These are phyloP conservation scores for Ophonus ardosiacus DNA, from an alignment of 2,888 invertebrate species.

Conservation along the genomic window DNA sequence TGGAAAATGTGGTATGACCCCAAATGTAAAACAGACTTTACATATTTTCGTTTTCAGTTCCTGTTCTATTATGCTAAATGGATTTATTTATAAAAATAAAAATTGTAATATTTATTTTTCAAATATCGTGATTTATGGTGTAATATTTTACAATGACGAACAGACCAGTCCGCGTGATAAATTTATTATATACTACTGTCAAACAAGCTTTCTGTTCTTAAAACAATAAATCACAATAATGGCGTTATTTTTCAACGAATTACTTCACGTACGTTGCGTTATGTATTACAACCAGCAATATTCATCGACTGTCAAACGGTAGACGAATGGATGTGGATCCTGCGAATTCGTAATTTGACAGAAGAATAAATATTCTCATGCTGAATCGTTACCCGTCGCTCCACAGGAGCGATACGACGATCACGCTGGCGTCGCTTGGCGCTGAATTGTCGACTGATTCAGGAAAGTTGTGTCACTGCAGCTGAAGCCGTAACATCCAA, in stretches of 20 bases:
- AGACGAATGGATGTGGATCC: constrained; percentile 31
- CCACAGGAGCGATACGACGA: background rate
- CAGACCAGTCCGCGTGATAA: too few relatives aligned
- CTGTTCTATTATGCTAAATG: too few relatives aligned
- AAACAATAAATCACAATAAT: constrained; percentile 30
- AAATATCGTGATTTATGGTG: too few relatives aligned
- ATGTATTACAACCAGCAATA: background rate
- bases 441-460: constrained; percentile 17
- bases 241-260: background rate
- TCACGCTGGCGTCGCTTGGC: background rate
- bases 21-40: too few relatives aligned
- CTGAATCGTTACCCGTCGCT: background rate
- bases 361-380: constrained; percentile 29
- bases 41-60: too few relatives aligned
- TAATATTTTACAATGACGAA: too few relatives aligned
- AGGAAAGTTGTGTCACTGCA: background rate
- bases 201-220: background rate
- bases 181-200: too few relatives aligned
- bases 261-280: background rate
- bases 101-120: too few relatives aligned
- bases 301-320: constrained; percentile 23
- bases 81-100: too few relatives aligned
- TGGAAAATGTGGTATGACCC: too few relatives aligned
- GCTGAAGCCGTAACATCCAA: background rate
- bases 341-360: constrained; percentile 39